phyloP scores from a whole-genome alignment of 2,113 vertebrate species.

The Apus apus region DNA sequence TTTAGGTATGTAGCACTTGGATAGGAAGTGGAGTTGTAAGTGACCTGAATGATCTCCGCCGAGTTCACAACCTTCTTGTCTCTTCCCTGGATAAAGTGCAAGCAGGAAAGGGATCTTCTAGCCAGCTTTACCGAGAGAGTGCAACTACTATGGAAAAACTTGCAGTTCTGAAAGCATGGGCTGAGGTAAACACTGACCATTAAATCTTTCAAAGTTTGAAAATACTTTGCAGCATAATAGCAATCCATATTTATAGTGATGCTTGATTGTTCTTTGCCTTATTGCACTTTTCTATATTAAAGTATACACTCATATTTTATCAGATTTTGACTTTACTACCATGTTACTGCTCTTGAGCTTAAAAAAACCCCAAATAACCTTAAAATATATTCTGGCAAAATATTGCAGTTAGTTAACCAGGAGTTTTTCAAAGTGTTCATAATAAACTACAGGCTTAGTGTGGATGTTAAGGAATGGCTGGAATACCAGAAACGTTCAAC shows the following conservation, averaged over 20 bases:
- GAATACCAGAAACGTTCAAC: background rate
- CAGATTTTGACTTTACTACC: background rate
- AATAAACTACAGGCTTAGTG: background rate
- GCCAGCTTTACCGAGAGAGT: conserved; percentile 96
- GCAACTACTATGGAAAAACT: conserved; percentile 98
- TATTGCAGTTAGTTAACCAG: background rate
- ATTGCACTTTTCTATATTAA: background rate
- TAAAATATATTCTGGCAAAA: background rate
- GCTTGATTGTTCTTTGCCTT: background rate
- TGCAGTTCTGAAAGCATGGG: conserved; percentile 96
- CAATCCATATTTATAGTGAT: background rate
- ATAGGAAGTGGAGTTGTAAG: conserved; percentile 98
- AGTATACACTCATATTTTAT: background rate
- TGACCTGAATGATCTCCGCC: conserved; percentile 95
- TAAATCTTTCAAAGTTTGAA: background rate
- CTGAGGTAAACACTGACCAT: conserved; percentile 82
- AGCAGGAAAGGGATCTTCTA: conserved; percentile 91
- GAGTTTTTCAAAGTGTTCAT: background rate
- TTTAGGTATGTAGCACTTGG: conserved; percentile 96
- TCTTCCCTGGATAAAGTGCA: conserved; percentile 98
- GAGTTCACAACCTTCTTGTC: conserved; percentile 96
- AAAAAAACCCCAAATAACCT: background rate
- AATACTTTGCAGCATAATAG: background rate
- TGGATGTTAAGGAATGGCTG: background rate
- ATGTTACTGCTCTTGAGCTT: background rate